Conservation (phyloP, 2,888 invertebrate species). For the Suillia variegata region DNA sequence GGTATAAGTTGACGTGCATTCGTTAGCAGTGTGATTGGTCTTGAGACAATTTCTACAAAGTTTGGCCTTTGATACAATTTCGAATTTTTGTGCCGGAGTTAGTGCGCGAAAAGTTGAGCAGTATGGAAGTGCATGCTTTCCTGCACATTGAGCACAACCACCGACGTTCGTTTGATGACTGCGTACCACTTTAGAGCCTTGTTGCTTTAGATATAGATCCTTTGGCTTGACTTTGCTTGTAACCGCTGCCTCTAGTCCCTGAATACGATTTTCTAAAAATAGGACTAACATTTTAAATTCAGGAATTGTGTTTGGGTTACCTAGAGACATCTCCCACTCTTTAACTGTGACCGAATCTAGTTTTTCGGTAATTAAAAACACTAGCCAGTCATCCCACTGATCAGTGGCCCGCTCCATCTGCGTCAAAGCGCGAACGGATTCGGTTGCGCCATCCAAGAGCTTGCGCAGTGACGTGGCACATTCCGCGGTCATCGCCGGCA, state of each 20-base stretch:
- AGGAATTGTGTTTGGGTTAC: conserved; percentile 13
- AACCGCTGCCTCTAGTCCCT: conserved; percentile 21
- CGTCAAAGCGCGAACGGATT: conserved; percentile 19
- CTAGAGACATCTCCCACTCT: conserved; percentile 25
- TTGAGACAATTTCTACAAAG: conserved; percentile 25
- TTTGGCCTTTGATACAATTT: conserved; percentile 9
- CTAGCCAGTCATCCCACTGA: conserved; percentile 25
- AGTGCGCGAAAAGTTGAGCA: not conserved
- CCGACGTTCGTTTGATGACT: conserved; percentile 17
- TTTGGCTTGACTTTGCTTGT: not conserved
- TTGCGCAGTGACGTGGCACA: conserved; percentile 3
- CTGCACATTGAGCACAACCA: not conserved
- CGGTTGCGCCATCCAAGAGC: conserved; percentile 19
- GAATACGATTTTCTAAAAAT: conserved; percentile 20
- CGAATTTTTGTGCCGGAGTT: not conserved
- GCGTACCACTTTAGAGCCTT: not conserved
- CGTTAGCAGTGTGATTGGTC: conserved; percentile 3
- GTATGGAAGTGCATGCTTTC: not conserved
- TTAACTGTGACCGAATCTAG: conserved; percentile 19
- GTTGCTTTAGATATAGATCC: not conserved
- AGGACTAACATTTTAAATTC: conserved; percentile 6
- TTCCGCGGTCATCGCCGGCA: conserved; percentile 14
- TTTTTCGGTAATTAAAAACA: conserved; percentile 24
- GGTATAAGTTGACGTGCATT: conserved; percentile 13
- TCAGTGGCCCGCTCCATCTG: conserved; percentile 19